These are phyloP conservation scores for Apodemia mormo DNA, from an alignment of 2,888 invertebrate species.

Conservation along the genomic window DNA sequence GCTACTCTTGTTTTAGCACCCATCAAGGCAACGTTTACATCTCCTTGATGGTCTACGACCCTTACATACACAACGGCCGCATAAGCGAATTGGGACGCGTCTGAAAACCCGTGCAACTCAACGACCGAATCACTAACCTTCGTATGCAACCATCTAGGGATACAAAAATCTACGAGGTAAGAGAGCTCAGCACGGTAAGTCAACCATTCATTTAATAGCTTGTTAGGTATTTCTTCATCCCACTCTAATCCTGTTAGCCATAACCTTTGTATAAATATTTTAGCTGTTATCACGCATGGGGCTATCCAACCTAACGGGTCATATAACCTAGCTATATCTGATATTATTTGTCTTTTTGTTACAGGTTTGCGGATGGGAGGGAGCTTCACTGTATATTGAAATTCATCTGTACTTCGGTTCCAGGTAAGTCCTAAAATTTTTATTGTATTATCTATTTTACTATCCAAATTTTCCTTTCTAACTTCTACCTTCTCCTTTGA, in stretches of 20 bases:
- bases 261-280: constrained; percentile 36
- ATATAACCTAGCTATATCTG: constrained; percentile 30
- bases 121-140: constrained; percentile 16
- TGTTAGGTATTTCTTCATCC: constrained; percentile 35
- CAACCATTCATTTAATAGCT: constrained; percentile 31
- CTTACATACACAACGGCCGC: constrained; percentile 33
- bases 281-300: constrained; percentile 31
- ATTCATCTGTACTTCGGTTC: constrained; percentile 22
- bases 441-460: constrained; percentile 32
- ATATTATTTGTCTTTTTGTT: constrained; percentile 34
- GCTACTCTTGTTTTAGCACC: constrained; percentile 28
- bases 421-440: constrained; percentile 36
- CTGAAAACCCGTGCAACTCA: constrained; percentile 27
- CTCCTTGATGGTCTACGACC: constrained; percentile 12
- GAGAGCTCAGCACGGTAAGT: constrained; percentile 25
- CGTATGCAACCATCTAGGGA: constrained; percentile 26
- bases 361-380: constrained; percentile 22
- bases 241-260: constrained; percentile 37
- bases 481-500: background rate
- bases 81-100: constrained; percentile 28
- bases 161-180: constrained; percentile 22
- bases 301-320: constrained; percentile 38
- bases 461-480: constrained; percentile 24
- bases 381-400: constrained; percentile 31
- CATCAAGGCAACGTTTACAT: constrained; percentile 25